phyloP scores from a whole-genome alignment of 2,888 invertebrate species.

The Nomada lathburiana region DNA sequence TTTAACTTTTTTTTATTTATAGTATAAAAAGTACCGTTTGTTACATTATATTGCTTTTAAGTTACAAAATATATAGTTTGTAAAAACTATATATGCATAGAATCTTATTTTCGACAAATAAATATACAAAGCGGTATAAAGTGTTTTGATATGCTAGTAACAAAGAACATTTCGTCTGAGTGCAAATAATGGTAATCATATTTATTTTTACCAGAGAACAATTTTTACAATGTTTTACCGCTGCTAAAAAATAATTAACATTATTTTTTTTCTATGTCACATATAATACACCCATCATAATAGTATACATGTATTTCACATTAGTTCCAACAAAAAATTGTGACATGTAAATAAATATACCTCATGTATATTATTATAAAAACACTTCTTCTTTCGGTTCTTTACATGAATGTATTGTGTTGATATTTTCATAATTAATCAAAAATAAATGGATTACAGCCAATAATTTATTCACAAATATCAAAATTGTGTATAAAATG shows the following conservation, averaged over 20 bases:
- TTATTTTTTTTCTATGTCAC: constrained; percentile 22
- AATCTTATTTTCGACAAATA: constrained; percentile 11
- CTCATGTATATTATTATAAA: constrained; percentile 24
- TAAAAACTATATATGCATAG: neutral
- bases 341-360: constrained; percentile 36
- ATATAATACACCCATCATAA: constrained; percentile 13
- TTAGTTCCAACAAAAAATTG: constrained; percentile 22
- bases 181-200: constrained; percentile 10
- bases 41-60: neutral
- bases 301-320: constrained; percentile 15
- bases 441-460: constrained; percentile 36
- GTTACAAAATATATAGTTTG: constrained; percentile 23
- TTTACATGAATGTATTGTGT: constrained; percentile 10
- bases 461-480: constrained; percentile 31
- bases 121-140: constrained; percentile 12
- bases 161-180: constrained; percentile 23
- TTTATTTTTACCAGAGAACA: constrained; percentile 27
- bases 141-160: constrained; percentile 4
- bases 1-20: constrained; percentile 6
- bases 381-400: neutral
- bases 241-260: constrained; percentile 37
- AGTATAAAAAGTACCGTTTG: constrained; percentile 29
- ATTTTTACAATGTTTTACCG: constrained; percentile 23
- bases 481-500: constrained; percentile 40
- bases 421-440: constrained; percentile 10